These are phyloP conservation scores for Scolopax mira DNA, from an alignment of 2,113 vertebrate genomes.

Conservation along the genomic window DNA sequence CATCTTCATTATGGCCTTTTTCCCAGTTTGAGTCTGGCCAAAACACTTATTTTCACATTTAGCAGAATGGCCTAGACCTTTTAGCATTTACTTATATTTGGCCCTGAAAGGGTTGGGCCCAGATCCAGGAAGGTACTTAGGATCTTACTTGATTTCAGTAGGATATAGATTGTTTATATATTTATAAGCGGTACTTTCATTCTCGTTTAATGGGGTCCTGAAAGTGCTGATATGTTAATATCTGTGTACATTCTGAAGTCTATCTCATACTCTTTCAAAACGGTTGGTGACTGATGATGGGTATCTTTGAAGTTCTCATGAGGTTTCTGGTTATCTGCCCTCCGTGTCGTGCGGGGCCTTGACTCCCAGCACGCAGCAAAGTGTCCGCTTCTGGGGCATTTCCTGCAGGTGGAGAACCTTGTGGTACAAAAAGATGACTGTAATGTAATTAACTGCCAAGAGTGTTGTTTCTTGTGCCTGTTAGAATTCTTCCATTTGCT, in stretches of 20 bases:
- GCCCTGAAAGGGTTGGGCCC: neutral
- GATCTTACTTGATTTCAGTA: neutral
- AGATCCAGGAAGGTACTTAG: conserved; percentile 24
- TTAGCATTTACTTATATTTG: neutral
- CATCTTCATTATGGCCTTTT: neutral
- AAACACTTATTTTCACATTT: conserved; percentile 26
- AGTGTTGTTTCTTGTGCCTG: neutral
- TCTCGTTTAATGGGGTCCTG: neutral
- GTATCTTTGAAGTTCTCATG: neutral
- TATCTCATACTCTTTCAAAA: neutral
- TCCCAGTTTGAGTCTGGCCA: neutral
- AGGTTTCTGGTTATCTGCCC: neutral
- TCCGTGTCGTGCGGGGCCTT: accelerated
- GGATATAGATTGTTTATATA: neutral
- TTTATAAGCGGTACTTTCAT: neutral
- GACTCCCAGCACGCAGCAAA: neutral
- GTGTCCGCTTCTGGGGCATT: neutral
- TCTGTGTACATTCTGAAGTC: neutral
- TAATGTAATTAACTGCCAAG: neutral
- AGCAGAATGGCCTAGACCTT: neutral
- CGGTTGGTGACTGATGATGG: neutral
- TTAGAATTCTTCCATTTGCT: neutral
- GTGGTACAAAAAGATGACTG: accelerated
- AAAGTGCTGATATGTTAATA: neutral
- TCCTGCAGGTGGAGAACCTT: neutral